Conservation (phyloP, 1,140 invertebrate species). For the Antheraea pernyi region DNA sequence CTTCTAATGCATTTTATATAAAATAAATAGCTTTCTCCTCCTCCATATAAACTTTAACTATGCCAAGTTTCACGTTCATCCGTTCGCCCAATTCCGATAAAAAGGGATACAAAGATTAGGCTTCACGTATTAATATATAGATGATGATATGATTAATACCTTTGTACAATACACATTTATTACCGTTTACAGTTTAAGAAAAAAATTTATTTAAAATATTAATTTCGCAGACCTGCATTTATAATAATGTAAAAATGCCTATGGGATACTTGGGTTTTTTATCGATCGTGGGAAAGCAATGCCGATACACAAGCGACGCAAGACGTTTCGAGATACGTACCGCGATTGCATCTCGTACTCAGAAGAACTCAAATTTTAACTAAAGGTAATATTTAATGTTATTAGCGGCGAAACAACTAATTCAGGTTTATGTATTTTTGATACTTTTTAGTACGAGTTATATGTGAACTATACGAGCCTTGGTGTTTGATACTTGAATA, state of each 20-base stretch:
- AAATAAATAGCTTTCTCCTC: no score
- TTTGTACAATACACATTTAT: neutral
- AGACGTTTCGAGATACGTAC: constrained; percentile 28
- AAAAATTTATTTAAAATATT: constrained; percentile 21
- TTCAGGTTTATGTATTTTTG: neutral
- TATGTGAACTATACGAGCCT: neutral
- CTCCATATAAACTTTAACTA: no score
- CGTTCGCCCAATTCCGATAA: no score
- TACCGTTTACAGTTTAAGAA: neutral
- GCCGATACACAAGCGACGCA: constrained; percentile 15
- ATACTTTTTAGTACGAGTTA: neutral
- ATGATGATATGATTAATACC: no score
- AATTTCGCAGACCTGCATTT: constrained; percentile 24
- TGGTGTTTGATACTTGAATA: neutral
- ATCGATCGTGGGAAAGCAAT: constrained; percentile 60
- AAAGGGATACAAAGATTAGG: no score
- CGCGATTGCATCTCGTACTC: constrained; percentile 39
- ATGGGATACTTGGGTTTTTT: constrained; percentile 43
- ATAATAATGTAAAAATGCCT: constrained; percentile 38
- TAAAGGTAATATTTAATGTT: constrained; percentile 36
- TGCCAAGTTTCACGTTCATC: no score
- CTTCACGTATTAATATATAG: no score
- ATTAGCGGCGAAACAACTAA: constrained; percentile 21
- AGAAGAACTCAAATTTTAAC: constrained; percentile 48
- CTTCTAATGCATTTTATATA: no score